These are phyloP conservation scores for Drosophila testacea DNA, from an alignment of 2,888 invertebrate genomes.

Conservation along the genomic window DNA sequence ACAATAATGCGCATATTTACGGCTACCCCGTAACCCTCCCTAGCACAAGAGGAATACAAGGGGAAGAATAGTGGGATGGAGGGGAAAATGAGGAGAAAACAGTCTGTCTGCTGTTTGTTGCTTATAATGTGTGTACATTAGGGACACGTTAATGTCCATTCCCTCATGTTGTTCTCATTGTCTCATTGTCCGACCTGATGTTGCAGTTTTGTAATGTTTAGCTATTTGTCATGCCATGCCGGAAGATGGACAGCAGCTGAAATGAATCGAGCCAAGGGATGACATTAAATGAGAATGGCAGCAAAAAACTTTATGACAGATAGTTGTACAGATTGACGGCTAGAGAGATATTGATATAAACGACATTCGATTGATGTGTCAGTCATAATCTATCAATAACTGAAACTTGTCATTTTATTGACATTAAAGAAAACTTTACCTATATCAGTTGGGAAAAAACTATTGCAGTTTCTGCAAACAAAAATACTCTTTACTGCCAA, in stretches of 20 bases:
- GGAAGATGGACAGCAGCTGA: slow-evolving; percentile 36
- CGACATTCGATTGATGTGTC: neutral
- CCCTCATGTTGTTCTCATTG: slow-evolving; percentile 19
- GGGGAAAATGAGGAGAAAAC: neutral
- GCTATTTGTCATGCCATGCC: slow-evolving; percentile 67
- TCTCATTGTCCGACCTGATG: slow-evolving; percentile 43
- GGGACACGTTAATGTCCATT: slow-evolving; percentile 61
- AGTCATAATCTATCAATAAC: slow-evolving; percentile 7
- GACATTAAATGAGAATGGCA: neutral
- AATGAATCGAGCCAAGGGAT: neutral
- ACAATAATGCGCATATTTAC: slow-evolving; percentile 72
- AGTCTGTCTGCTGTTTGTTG: slow-evolving; percentile 3
- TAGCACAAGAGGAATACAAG: neutral
- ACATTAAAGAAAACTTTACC: neutral
- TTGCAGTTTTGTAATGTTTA: slow-evolving; percentile 61
- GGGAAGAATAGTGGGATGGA: neutral
- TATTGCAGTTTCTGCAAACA: neutral
- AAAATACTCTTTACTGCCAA: no score
- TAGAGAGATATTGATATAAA: slow-evolving; percentile 8
- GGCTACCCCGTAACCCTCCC: slow-evolving; percentile 5
- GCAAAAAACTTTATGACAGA: slow-evolving; percentile 11
- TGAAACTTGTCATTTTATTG: neutral
- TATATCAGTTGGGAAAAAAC: neutral
- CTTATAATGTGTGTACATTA: slow-evolving; percentile 71
- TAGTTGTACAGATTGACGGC: slow-evolving; percentile 11